Evolutionary conservation across 2,113 vertebrate genomes (phyloP), one percentile per base, ranked within the genome.

Genomic region (Ivindomyrus marchei): DNA sequence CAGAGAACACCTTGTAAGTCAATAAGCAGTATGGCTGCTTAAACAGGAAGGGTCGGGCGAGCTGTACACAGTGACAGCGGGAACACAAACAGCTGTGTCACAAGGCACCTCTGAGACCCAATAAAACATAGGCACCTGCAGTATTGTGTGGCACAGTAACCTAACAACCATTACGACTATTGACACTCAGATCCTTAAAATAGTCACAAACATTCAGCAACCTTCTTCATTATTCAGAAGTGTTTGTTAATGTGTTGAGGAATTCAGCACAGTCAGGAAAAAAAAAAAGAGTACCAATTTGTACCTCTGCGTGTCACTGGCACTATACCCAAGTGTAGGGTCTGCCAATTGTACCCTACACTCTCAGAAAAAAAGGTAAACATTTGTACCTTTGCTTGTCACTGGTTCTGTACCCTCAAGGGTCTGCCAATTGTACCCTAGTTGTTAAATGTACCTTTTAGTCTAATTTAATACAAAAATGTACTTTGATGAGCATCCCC

Each of bases 81-180:
- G 2, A 11, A 62, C 7, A 5, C 56, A 58, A 2, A 87, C 31
- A 39, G 19, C 8, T n/a, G 53, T 36, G 91, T 92, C 93, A 93
- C 85, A 77, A 13, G 86, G 45, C n/a, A 42, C 84, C 85, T 62
- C n/a, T 21, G 56, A 66, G 21, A 7, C 3, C 13, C 70, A 36
- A 7, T 80, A 19, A 80, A 19, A 19, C 74, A 77, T 0, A 7
- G 17, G 50, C 8, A 15, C 15, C 3, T 24, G 53, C 50, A 53
- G 50, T 53, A 6, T 24, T 11, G 11, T 19, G 74, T 80, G 74
- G 17, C 36, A 36, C 0, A 80, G 36, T 39, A 42, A 80, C 74
- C 74, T 11, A 31, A 80, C 74, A 80, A 31, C 9, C 27, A 31
- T 4, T 70, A 11, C 10, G n/a, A 31, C 62, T 39, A 80, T 8